A percentile compares a stretch with the other conserved stretches of the same genome.
Evolutionary conservation across 2,888 invertebrate species (phyloP).

Genomic region (Stenolophus ochropezus): DNA sequence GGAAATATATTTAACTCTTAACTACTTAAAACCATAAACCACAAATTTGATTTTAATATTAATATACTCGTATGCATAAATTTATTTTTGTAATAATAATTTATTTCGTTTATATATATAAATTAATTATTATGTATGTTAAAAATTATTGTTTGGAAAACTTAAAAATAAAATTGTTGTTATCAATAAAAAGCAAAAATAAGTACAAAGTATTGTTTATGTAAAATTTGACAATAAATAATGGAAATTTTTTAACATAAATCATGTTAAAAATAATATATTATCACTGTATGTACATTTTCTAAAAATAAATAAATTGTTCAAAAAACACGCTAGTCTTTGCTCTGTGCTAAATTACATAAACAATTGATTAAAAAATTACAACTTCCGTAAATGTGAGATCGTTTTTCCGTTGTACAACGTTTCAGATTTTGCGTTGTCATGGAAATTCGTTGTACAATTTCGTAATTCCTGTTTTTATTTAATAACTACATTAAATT

Average conservation of each 20-base stretch:
- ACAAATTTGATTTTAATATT: too few relatives aligned
- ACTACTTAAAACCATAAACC: too few relatives aligned
- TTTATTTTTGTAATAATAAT: too few relatives aligned
- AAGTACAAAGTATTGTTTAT: slow-evolving; percentile 1
- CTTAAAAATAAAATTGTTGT: not conserved
- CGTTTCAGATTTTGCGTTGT: not conserved
- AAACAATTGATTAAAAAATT: not conserved
- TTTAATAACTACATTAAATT: not conserved
- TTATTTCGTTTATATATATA: too few relatives aligned
- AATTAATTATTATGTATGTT: too few relatives aligned
- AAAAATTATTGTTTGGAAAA: too few relatives aligned
- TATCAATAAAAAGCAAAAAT: not conserved
- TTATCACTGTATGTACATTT: slow-evolving; percentile 7
- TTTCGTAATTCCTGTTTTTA: too few relatives aligned
- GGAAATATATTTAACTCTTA: too few relatives aligned
- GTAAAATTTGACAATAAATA: not conserved
- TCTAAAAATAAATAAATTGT: not conserved
- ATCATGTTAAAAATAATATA: not conserved
- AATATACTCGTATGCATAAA: too few relatives aligned
- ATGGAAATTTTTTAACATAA: not conserved
- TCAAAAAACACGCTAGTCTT: not conserved
- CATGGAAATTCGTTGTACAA: not conserved
- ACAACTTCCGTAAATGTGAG: slow-evolving; percentile 16
- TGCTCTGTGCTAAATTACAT: not conserved
- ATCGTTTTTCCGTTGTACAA: slow-evolving; percentile 9